phyloP scores from a whole-genome alignment of 2,888 invertebrate genomes.

The Caenorhabditis wallacei region DNA sequence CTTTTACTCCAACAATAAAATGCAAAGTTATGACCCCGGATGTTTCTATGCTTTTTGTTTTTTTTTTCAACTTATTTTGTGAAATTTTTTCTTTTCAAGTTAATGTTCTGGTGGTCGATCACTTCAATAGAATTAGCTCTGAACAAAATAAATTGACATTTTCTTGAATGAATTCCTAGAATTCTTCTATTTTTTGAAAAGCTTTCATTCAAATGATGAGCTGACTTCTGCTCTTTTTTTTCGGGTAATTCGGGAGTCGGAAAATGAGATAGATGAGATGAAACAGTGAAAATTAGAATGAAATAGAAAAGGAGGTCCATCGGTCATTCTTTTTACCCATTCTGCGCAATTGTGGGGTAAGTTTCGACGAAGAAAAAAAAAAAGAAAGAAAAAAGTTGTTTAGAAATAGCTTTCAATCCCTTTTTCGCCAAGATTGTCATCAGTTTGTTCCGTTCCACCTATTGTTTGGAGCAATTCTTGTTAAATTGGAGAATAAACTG shows the following conservation, averaged over 20 bases:
- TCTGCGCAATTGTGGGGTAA: conserved; percentile 26
- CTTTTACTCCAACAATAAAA: neutral
- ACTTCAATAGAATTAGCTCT: too few relatives aligned
- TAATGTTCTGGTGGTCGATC: too few relatives aligned
- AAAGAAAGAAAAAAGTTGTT: conserved; percentile 27
- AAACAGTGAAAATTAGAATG: conserved; percentile 43
- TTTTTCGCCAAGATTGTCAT: conserved; percentile 39
- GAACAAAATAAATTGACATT: neutral
- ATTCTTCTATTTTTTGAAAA: neutral
- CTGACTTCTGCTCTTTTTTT: conserved; percentile 8
- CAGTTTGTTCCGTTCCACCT: conserved; percentile 33
- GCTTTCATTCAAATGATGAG: neutral
- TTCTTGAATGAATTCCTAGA: neutral
- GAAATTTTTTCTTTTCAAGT: too few relatives aligned
- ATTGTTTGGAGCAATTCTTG: conserved; percentile 25
- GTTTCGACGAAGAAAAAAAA: conserved; percentile 25
- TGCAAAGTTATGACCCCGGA: neutral
- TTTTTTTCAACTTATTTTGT: neutral
- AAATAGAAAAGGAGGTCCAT: conserved; percentile 25
- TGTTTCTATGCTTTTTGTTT: neutral
- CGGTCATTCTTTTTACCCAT: neutral
- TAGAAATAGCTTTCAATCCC: conserved; percentile 23
- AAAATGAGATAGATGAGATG: conserved; percentile 19
- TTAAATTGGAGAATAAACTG: conserved; percentile 5
- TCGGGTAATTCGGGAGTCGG: conserved; percentile 9